Percentiles rank a stretch among this genome's conserved stretches.
Conservation (phyloP, 1,140 invertebrate genomes). For the Scaptomyza montana region DNA sequence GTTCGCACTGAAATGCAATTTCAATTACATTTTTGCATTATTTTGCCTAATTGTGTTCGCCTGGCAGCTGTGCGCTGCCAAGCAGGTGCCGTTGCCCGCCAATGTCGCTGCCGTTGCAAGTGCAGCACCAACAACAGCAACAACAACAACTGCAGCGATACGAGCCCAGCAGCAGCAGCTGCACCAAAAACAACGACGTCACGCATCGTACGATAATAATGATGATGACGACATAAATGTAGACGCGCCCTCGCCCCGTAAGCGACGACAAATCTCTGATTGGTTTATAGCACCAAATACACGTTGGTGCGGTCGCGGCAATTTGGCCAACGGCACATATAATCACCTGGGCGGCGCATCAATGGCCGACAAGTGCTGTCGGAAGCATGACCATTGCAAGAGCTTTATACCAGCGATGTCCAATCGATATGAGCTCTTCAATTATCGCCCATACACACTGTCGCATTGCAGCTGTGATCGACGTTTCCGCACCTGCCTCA, state of each 20-base stretch:
- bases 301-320: slow-evolving; percentile 93
- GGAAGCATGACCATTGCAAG: slow-evolving; percentile 90
- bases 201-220: slow-evolving; percentile 68
- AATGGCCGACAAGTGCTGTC: slow-evolving; percentile 91
- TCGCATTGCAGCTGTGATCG: slow-evolving; percentile 93
- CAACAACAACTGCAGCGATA: slow-evolving; percentile 20
- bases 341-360: slow-evolving; percentile 89
- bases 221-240: slow-evolving; percentile 16
- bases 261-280: slow-evolving; percentile 84
- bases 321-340: slow-evolving; percentile 86
- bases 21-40: slow-evolving; percentile 28
- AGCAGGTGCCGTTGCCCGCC: slow-evolving; percentile 54
- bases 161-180: slow-evolving; percentile 1
- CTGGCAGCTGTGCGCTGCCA: slow-evolving; percentile 53
- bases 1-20: slow-evolving; percentile 31
- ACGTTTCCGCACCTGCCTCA: slow-evolving; percentile 96
- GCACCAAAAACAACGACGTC: slow-evolving; percentile 28
- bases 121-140: slow-evolving; percentile 20
- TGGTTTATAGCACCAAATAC: slow-evolving; percentile 90
- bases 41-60: slow-evolving; percentile 43
- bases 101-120: slow-evolving; percentile 40
- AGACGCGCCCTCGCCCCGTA: slow-evolving; percentile 52
- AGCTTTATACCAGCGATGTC: slow-evolving; percentile 88
- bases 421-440: slow-evolving; percentile 89
- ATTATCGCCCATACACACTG: slow-evolving; percentile 92